Evolutionary conservation across 2,797 vertebrate species (phyloP), one percentile per base, ranked within the genome.

Genomic region (Alcedo quadribrachys): DNA sequence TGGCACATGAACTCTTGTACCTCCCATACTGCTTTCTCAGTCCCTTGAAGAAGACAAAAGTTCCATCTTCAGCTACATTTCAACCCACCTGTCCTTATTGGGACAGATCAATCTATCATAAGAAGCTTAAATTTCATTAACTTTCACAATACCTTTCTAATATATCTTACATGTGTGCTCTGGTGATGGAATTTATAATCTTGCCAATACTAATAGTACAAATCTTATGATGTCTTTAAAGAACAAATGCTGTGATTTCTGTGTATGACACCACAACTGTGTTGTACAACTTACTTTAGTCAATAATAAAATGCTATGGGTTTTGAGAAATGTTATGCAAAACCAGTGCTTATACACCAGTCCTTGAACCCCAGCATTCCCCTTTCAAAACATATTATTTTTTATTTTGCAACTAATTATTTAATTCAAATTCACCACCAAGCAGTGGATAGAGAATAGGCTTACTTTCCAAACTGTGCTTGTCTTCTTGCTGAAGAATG

Each of bases 91-190:
- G 24, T 57, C 25, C 14, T 79, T 79, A 43, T 0, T 43, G 22
- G 30, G 35, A 27, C 5, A 69, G 45, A 67, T 28, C 15, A 74
- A 85, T 9, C 18, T 66, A 5, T 20, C 8, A 19, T 30, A 73
- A 69, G 21, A 46, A 54, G 15, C 18, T 46, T 76, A 76, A 62
- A 66, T 83, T 67, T 65, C 46, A 40, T 40, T 83, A 51, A 21
- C 15, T 81, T 50, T 73, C 43, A 46, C 17, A 58, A 32, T 19
- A 58, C 4, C 14, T 42, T 37, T 51, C 73, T 30, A 81, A 45
- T 53, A 46, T 33, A 10, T 62, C 6, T 45, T 68, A n/a, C 0
- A 0, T n/a, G 8, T 61, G 8, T 22, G 28, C 9, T 22, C 18
- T 61, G 6, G 28, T 20, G n/a, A 61, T 32, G 8, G 21, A 81